Evolutionary conservation across 2,888 invertebrate genomes (phyloP).

Genomic region (Chaetogeoica ovagalla): DNA sequence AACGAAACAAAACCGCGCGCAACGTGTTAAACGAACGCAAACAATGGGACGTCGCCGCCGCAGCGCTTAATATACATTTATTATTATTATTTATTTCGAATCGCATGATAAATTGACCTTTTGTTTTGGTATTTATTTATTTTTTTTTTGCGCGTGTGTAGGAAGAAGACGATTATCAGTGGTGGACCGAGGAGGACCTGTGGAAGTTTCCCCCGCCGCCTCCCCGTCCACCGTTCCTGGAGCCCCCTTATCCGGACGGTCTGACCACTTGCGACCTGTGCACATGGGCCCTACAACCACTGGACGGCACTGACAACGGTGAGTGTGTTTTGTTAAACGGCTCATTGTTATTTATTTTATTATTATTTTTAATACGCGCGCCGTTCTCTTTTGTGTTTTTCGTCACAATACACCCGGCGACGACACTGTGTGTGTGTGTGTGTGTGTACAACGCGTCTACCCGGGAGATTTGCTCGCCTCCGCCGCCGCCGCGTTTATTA

Average conservation of each 20-base stretch:
- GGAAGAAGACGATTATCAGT: slow-evolving; percentile 53
- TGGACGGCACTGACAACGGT: slow-evolving; percentile 53
- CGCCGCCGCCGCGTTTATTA: too few species aligned
- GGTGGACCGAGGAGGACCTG: slow-evolving; percentile 53
- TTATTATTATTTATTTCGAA: slow-evolving; percentile 36
- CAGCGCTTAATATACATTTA: slow-evolving; percentile 21
- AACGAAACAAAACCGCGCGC: slow-evolving; percentile 29
- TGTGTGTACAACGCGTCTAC: too few species aligned
- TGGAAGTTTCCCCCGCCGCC: slow-evolving; percentile 55
- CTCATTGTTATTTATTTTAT: slow-evolving; percentile 24
- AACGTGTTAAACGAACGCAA: slow-evolving; percentile 39
- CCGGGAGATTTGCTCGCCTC: too few species aligned
- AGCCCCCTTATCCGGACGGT: slow-evolving; percentile 62
- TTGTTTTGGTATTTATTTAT: slow-evolving; percentile 51
- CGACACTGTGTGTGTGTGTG: too few species aligned
- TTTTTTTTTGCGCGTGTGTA: slow-evolving; percentile 39
- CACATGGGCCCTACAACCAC: slow-evolving; percentile 65
- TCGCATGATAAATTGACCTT: slow-evolving; percentile 50
- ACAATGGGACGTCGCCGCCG: slow-evolving; percentile 36
- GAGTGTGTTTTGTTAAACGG: slow-evolving; percentile 43
- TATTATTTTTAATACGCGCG: too few species aligned
- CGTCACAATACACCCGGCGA: too few species aligned
- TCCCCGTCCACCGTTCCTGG: slow-evolving; percentile 55
- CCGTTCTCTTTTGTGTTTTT: too few species aligned
- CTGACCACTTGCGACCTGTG: slow-evolving; percentile 75